Conservation (phyloP, 2,113 vertebrate species). For the Daubentonia madagascariensis region DNA sequence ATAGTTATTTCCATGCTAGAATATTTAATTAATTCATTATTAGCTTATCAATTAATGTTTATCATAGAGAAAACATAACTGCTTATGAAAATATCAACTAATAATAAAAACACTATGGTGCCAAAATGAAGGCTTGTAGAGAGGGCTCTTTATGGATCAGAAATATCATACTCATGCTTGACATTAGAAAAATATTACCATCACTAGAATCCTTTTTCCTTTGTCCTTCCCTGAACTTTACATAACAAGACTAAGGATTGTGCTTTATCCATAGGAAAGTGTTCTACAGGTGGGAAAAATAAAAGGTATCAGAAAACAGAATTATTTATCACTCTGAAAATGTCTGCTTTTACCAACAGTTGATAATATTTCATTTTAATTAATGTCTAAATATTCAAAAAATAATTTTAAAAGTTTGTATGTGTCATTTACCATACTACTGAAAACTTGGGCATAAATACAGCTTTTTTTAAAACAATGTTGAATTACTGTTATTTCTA, state of each 20-base stretch:
- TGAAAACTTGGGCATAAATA: not conserved
- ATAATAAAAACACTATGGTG: not conserved
- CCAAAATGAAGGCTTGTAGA: not conserved
- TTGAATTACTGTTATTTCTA: not conserved
- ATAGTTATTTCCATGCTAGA: not conserved
- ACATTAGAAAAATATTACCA: not conserved
- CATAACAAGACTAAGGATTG: not conserved
- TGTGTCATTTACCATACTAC: not conserved
- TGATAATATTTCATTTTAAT: not conserved
- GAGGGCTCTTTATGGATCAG: not conserved
- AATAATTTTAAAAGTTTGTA: not conserved
- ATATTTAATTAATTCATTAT: not conserved
- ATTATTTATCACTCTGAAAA: not conserved
- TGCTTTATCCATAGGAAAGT: not conserved
- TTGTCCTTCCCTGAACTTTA: not conserved
- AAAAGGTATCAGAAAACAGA: not conserved
- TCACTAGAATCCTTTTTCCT: not conserved
- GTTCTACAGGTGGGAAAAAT: not conserved
- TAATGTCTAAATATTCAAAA: not conserved
- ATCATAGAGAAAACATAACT: not conserved
- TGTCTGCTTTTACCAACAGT: not conserved
- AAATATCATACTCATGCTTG: not conserved
- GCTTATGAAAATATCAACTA: not conserved
- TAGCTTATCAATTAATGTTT: not conserved
- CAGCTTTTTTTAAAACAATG: not conserved